Base-by-base conservation (phyloP, 2,888 invertebrate species). In the Cerastoderma edule region DNA sequence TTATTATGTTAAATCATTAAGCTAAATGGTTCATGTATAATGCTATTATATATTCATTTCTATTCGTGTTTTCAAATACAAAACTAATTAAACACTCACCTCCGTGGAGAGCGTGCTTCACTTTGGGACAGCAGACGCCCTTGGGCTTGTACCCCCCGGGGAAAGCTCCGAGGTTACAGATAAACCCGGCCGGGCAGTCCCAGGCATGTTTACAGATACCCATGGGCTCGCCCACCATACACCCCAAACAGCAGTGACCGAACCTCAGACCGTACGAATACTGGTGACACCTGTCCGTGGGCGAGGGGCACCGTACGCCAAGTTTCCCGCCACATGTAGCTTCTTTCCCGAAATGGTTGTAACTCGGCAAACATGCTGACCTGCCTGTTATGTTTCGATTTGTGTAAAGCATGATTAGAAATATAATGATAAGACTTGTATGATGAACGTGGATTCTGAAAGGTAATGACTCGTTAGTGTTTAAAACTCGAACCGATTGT, bases 121-220 rank as follows among this genome's bases (percentile, higher is more conserved):
- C n/a, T 57, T 57, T 57, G 8, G 13, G 57, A 57, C 57, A 57
- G 33, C 57, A 57, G 1, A 57, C 57, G 8, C 57, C 57, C n/a
- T 57, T 57, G 28, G 57, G 57, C n/a, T 57, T 57, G 3, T 32
- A 57, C 1, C 32, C 57, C 19, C 33, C 19, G 2, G 24, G 24
- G 33, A 33, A 8, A 28, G 33, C 32, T 33, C 57, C 57, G 22
- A 32, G 28, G 33, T 57, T 57, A 22, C 57, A 57, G n/a, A n/a
- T 19, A 33, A 32, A 57, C n/a, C 57, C 57, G n/a, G 33, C 22
- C 10, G 57, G 57, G 30, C 57, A 57, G 30, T 57, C 57, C 57
- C 57, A 57, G 10, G 32, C 32, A 33, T 57, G 33, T 57, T 57
- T 57, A 32, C 57, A 57, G 33, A 57, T 57, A 2, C 32, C 13